A percentile compares a stretch with the other conserved stretches of the same genome.
Conservation (phyloP, 2,888 invertebrate genomes). For the Parnassius mnemosyne region DNA sequence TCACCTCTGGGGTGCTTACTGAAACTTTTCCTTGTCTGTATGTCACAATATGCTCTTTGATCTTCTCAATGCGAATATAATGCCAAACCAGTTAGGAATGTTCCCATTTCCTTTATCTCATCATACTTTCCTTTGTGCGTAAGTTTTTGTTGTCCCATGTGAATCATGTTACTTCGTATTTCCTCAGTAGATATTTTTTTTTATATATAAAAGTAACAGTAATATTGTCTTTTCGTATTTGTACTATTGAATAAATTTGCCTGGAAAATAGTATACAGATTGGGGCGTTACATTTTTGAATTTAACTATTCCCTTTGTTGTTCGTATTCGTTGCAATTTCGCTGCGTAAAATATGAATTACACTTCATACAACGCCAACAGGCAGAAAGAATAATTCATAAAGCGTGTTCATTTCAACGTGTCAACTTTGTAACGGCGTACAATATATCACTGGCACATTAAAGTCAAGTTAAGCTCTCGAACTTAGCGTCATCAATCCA, state of each 20-base stretch:
- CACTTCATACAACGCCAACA: slow-evolving; percentile 32
- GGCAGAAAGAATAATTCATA: slow-evolving; percentile 50
- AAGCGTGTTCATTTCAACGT: slow-evolving; percentile 50
- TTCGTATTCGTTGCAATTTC: slow-evolving; percentile 36
- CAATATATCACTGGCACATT: slow-evolving; percentile 28
- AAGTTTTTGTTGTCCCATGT: slow-evolving; percentile 41
- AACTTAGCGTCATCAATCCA: slow-evolving; percentile 65
- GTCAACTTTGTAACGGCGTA: slow-evolving; percentile 40
- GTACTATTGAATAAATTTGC: slow-evolving; percentile 58
- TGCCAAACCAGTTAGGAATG: slow-evolving; percentile 71
- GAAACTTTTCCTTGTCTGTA: slow-evolving; percentile 63
- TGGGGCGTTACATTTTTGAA: slow-evolving; percentile 48
- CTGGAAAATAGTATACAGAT: slow-evolving; percentile 55
- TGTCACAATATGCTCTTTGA: slow-evolving; percentile 77
- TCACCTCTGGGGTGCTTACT: slow-evolving; percentile 52
- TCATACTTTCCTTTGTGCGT: slow-evolving; percentile 45
- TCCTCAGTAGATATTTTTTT: slow-evolving; percentile 50
- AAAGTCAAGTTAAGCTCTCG: slow-evolving; percentile 64
- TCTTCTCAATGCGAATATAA: slow-evolving; percentile 78
- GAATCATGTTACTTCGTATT: slow-evolving; percentile 50
- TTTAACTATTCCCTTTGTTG: slow-evolving; percentile 41
- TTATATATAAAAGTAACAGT: slow-evolving; percentile 47
- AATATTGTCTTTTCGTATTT: slow-evolving; percentile 58
- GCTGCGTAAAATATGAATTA: slow-evolving; percentile 40
- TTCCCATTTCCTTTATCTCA: slow-evolving; percentile 62